Conservation (phyloP, 2,113 vertebrate genomes). For the Chaetodon trifascialis region DNA sequence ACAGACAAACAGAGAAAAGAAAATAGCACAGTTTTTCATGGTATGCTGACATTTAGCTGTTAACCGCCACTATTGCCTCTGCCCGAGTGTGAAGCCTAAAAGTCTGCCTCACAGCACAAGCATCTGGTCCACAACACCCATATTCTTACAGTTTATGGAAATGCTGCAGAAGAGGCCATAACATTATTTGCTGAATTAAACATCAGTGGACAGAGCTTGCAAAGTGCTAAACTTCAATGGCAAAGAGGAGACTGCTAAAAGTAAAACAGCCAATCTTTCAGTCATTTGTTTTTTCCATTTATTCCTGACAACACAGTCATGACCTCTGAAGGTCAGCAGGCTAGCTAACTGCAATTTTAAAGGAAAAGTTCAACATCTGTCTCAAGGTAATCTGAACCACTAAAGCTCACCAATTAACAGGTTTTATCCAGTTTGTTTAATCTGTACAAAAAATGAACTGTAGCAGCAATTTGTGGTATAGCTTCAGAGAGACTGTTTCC, state of each 20-base stretch:
- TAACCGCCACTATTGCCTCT: slow-evolving; percentile 6
- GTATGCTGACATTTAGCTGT: slow-evolving; percentile 34
- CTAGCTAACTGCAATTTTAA: neutral
- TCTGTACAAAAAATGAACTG: neutral
- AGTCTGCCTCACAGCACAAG: slow-evolving; percentile 16
- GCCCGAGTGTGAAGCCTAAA: slow-evolving; percentile 14
- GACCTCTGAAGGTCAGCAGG: neutral
- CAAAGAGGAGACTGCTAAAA: too few relatives aligned
- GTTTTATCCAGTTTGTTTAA: too few relatives aligned
- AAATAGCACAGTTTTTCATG: slow-evolving; percentile 19
- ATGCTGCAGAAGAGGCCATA: slow-evolving; percentile 6
- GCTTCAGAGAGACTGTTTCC: neutral
- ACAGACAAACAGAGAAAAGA: slow-evolving; percentile 7
- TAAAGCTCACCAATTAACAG: too few relatives aligned
- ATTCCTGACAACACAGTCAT: neutral
- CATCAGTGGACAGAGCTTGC: neutral
- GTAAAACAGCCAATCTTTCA: neutral
- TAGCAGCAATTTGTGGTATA: neutral
- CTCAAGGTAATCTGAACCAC: too few relatives aligned
- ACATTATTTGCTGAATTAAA: slow-evolving; percentile 13
- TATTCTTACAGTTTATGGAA: neutral
- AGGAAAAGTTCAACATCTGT: too few relatives aligned
- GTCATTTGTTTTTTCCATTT: neutral
- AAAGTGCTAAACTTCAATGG: neutral
- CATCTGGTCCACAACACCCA: slow-evolving; percentile 24